Evolutionary conservation across 2,797 vertebrate genomes (phyloP).

Genomic region (Oceanodroma leucorhoa): DNA sequence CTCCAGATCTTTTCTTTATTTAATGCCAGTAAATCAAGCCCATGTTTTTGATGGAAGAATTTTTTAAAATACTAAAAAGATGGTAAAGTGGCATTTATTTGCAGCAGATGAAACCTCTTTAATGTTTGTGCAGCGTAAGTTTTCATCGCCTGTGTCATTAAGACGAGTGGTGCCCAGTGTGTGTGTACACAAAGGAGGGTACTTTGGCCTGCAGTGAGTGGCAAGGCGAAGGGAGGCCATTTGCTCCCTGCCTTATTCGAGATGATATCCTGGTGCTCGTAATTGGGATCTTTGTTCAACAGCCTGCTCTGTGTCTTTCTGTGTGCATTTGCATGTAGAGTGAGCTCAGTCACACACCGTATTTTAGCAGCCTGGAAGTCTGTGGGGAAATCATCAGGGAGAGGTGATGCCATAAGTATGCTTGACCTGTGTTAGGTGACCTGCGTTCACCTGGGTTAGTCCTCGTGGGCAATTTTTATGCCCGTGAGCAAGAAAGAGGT

Average conservation of each 20-base stretch:
- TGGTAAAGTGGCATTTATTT: background rate
- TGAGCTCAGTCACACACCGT: background rate
- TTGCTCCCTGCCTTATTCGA: slow-evolving; percentile 1
- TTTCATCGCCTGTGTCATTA: background rate
- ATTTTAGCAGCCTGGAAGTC: background rate
- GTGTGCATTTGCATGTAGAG: background rate
- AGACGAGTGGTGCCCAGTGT: background rate
- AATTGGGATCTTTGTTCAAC: background rate
- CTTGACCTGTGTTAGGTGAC: background rate
- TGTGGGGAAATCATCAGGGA: background rate
- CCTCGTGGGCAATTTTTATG: background rate
- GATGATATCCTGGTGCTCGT: background rate
- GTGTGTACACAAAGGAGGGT: background rate
- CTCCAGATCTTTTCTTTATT: slow-evolving; percentile 43
- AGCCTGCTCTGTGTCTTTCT: background rate
- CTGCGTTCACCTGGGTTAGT: background rate
- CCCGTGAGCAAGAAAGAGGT: background rate
- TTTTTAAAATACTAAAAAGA: slow-evolving; percentile 26
- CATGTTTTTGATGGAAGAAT: background rate
- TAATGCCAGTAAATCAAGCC: slow-evolving; percentile 28
- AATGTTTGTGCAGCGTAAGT: background rate
- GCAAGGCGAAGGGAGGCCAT: background rate
- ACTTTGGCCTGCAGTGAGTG: background rate
- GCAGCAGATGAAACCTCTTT: background rate
- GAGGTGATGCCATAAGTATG: background rate